phyloP scores from a whole-genome alignment of 2,888 invertebrate genomes.

The Empis livida region DNA sequence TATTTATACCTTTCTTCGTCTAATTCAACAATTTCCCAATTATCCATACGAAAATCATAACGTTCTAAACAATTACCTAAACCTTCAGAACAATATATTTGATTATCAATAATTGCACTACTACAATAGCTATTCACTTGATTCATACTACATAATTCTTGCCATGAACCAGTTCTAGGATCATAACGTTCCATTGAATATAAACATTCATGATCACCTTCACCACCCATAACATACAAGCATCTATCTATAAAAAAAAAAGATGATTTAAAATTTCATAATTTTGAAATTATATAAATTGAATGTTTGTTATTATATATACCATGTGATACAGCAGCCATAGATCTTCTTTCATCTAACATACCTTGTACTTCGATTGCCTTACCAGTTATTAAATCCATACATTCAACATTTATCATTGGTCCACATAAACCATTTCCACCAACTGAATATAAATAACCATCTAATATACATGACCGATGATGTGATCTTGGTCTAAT shows the following conservation, averaged over 20 bases:
- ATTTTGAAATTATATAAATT: neutral
- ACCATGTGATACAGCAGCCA: constrained; percentile 22
- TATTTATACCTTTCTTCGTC: constrained; percentile 20
- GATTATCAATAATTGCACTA: constrained; percentile 17
- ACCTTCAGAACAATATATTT: constrained; percentile 23
- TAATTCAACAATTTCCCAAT: constrained; percentile 23
- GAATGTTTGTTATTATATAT: neutral
- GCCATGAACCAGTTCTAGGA: constrained; percentile 20
- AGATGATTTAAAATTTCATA: neutral
- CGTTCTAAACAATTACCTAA: constrained; percentile 23
- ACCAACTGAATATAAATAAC: constrained; percentile 20
- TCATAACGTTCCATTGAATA: constrained; percentile 22
- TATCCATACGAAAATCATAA: constrained; percentile 19
- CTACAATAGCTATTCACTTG: constrained; percentile 23
- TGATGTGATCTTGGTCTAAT: constrained; percentile 21
- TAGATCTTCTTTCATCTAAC: constrained; percentile 21
- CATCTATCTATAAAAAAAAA: constrained; percentile 13
- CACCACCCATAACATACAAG: constrained; percentile 25
- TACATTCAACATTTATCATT: constrained; percentile 18
- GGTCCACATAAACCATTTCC: constrained; percentile 19
- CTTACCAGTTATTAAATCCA: constrained; percentile 19
- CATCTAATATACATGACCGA: constrained; percentile 20
- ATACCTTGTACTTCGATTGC: constrained; percentile 18
- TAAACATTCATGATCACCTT: constrained; percentile 20
- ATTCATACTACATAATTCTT: constrained; percentile 17